These are phyloP conservation scores for Ormyrus thymus DNA, from an alignment of 2,888 invertebrate genomes.

Conservation along the genomic window DNA sequence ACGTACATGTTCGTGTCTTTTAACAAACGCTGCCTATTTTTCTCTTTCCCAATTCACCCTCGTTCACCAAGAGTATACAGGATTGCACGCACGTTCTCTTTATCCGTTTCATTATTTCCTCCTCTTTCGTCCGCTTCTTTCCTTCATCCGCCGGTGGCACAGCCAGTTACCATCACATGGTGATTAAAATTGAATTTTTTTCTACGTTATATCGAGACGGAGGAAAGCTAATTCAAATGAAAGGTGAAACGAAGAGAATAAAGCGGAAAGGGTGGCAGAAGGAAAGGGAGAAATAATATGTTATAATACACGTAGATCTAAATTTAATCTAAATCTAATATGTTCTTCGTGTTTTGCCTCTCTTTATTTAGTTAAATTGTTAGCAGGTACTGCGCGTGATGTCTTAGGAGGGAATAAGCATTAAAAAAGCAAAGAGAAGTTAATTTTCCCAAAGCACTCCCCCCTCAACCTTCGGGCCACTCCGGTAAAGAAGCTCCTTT, in stretches of 20 bases:
- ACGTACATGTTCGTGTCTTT: no score
- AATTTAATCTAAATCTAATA: no score
- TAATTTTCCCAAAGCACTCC: no score
- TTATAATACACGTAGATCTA: background rate
- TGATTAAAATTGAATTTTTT: slow-evolving; percentile 55
- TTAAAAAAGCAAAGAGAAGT: no score
- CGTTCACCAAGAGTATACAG: no score
- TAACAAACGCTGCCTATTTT: background rate
- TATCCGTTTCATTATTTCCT: slow-evolving; percentile 40
- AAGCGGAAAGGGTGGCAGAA: slow-evolving; percentile 7
- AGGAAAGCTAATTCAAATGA: slow-evolving; percentile 49
- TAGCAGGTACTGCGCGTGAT: no score
- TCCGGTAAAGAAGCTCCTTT: no score
- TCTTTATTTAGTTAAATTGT: background rate
- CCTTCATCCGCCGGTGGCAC: slow-evolving; percentile 8
- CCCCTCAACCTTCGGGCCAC: no score
- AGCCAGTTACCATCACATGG: background rate
- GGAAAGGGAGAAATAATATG: slow-evolving; percentile 14
- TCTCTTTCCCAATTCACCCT: slow-evolving; percentile 8
- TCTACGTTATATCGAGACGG: background rate
- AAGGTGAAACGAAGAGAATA: slow-evolving; percentile 6
- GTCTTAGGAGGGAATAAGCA: no score
- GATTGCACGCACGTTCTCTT: slow-evolving; percentile 5
- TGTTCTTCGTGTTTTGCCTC: background rate
- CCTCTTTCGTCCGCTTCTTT: background rate